Base-by-base conservation (phyloP, 2,797 vertebrate species). In the Taeniopygia guttata region DNA sequence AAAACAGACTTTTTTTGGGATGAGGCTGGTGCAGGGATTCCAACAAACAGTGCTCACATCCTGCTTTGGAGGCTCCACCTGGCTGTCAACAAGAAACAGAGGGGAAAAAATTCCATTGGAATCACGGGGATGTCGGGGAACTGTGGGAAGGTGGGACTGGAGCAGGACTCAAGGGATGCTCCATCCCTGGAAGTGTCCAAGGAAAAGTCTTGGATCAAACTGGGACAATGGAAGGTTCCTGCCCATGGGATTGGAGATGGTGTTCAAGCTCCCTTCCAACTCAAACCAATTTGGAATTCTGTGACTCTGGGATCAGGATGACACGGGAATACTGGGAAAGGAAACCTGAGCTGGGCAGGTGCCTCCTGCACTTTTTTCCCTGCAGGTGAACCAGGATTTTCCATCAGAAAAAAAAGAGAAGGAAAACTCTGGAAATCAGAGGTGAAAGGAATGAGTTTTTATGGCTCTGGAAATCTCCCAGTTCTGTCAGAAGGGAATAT, bases 1-100 rank as follows among this genome's bases (percentile, higher is more conserved):
- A 36, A 88, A 90, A 27, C 23, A 77, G 58, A 40, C n/a, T 40
- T 45, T 80, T n/a, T 45, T 38, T 16, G 90, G 76, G 76, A 59
- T 77, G 88, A 90, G 64, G 79, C 10, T 70, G 84, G 40, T 7
- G 75, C 72, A 45, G 70, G 60, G 45, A 87, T 87, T 87, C 36
- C 2, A 21, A 51, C 59, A 40, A 82, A 32, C 66, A 23, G 69
- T 16, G 49, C 77, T 88, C 84, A 75, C 55, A 26, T 68, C 93
- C 87, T 52, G 32, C 42, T 55, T 13, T 67, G 85, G 75, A 91
- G 60, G 55, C 68, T 69, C 10, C 54, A 63, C 51, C 54, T 58
- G 46, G 32, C 70, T 22, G 68, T 29, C 82, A 62, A 20, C 38
- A 16, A 58, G 55, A 30, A 84, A 73, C 36, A n/a, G 76, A 66